Evolutionary conservation across 2,888 invertebrate genomes (phyloP), one percentile per base, ranked within the genome.

Genomic region (Heliothis peltigera): DNA sequence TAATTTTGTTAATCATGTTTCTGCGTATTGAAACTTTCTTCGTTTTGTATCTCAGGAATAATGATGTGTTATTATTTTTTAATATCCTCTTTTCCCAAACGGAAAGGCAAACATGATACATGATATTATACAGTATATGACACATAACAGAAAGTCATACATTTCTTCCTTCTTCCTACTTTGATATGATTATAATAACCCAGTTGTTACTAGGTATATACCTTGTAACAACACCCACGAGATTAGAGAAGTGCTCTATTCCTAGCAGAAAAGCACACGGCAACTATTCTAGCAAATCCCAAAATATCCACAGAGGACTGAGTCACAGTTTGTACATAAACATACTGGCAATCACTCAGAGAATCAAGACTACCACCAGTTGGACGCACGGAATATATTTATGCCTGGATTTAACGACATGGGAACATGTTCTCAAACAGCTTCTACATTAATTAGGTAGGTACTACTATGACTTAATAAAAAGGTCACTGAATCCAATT

Each of bases 401-500:
- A 39, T 17, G 10, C 21, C 22, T 15, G 22, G 32, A 47, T 22
- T 21, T 15, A 28, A 51, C 46, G 28, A 17, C 8, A 42, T 17
- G 42, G 10, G 8, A 8, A 42, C 22, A 32, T 10, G 32, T 32
- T 19, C 1, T n/a, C 39, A 39, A 39, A 39, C 39, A 22, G 39
- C 5, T 18, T 19, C 8, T 15, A 3, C 18, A 17, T 4, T 25
- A 25, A n/a, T n/a, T n/a, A n/a, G n/a, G n/a, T n/a, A n/a, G n/a
- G n/a, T n/a, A n/a, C 22, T 48, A 48, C 25, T 25, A 25, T 7
- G 4, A 18, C 2, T 39, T 25, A 28, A 54, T 57, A 51, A 46
- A 19, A 4, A 21, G 67, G 60, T 61, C 52, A 53, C 25, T 60
- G 55, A 21, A 54, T 73, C 35, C 7, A 65, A 66, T 69, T 54